phyloP scores from a whole-genome alignment of 2,888 invertebrate species.

The Thereva unica region DNA sequence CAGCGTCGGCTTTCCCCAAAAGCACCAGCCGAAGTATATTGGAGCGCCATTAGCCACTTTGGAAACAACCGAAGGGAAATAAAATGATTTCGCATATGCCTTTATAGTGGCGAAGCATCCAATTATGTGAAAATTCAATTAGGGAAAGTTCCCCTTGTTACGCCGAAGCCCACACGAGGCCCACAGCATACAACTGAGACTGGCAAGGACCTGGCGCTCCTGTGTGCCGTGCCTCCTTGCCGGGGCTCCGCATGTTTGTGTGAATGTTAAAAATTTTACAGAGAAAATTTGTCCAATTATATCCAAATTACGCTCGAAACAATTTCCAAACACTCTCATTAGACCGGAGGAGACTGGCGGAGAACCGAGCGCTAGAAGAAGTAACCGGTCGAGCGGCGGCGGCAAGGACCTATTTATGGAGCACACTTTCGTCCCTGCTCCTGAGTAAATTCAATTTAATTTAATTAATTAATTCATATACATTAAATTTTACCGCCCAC shows the following conservation, averaged over 20 bases:
- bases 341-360: conserved; percentile 8
- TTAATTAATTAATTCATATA: conserved; percentile 42
- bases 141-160: conserved; percentile 31
- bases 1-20: background rate
- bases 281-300: conserved; percentile 33
- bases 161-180: too few relatives aligned
- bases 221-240: background rate
- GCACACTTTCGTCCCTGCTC: conserved; percentile 14
- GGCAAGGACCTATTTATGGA: background rate
- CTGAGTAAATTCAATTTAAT: conserved; percentile 39
- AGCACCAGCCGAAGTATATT: conserved; percentile 35
- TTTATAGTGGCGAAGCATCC: conserved; percentile 36
- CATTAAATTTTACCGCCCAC: conserved; percentile 42
- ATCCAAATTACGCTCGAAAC: conserved; percentile 33
- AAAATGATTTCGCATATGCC: conserved; percentile 37
- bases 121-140: conserved; percentile 40
- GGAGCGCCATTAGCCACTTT: conserved; percentile 38
- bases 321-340: conserved; percentile 33
- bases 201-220: background rate
- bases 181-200: too few relatives aligned
- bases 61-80: conserved; percentile 37
- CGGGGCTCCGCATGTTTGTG: conserved; percentile 14
- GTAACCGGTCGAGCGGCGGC: conserved; percentile 4
- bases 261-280: conserved; percentile 19
- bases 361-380: conserved; percentile 10